Evolutionary conservation across 2,888 invertebrate species (phyloP).

Genomic region (Chymomyza fuscimana): DNA sequence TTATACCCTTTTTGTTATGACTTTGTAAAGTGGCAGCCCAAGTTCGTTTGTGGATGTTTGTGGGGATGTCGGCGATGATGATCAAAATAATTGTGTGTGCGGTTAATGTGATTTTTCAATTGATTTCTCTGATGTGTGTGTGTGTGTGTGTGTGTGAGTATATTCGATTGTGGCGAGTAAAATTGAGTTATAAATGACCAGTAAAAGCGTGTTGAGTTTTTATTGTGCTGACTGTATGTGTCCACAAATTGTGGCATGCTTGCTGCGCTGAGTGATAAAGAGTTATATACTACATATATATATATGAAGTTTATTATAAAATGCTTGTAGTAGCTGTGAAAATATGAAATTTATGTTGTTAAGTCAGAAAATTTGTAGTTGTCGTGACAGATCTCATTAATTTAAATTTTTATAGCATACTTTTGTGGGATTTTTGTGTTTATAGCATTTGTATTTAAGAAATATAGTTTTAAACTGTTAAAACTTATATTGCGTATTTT

Average conservation of each 20-base stretch:
- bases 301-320: not conserved
- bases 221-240: slow-evolving; percentile 31
- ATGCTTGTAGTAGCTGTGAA: not conserved
- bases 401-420: not conserved
- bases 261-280: not conserved
- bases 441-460: not conserved
- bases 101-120: slow-evolving; percentile 63
- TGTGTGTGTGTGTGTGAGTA: not conserved
- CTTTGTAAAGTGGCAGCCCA: slow-evolving; percentile 2
- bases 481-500: too few relatives aligned
- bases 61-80: slow-evolving; percentile 12
- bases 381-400: not conserved
- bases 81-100: slow-evolving; percentile 53
- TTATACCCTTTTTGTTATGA: slow-evolving; percentile 48
- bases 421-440: not conserved
- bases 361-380: not conserved
- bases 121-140: slow-evolving; percentile 42
- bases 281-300: not conserved
- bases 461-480: too few relatives aligned
- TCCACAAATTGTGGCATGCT: not conserved
- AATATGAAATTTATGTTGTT: not conserved
- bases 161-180: slow-evolving; percentile 29
- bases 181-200: slow-evolving; percentile 58
- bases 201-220: slow-evolving; percentile 52
- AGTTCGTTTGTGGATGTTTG: not conserved